Base-by-base conservation (phyloP, 2,113 vertebrate genomes). In the Sylvia atricapilla region DNA sequence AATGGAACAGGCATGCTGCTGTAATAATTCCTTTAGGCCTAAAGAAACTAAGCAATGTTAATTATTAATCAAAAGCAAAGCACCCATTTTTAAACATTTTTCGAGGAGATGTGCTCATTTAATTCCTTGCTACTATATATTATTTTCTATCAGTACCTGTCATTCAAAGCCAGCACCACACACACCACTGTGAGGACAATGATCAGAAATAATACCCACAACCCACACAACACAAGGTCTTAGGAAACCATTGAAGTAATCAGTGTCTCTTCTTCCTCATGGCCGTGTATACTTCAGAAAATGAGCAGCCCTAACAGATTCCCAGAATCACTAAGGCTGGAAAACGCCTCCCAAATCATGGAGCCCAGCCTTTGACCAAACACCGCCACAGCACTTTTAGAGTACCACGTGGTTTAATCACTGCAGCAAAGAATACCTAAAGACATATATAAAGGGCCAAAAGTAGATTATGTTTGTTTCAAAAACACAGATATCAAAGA, bases 11-110 rank as follows among this genome's bases (percentile, higher is more conserved):
- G 89, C 49, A 0, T 67, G 72, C 86, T 95, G 64, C 91, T 97
- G 79, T 90, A 97, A 95, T 95, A 96, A 94, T 90, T 97, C 89
- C 96, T 96, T 86, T 94, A 96, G 95, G 96, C 91, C 94, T 87
- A 94, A 93, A 93, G 93, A 95, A 97, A 96, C 94, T 95, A 96
- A 97, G 93, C n/a, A 92, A 56, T 28, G 35, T 95, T 97, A 98
- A 98, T 97, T 96, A 96, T 98, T 98, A 96, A 97, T 97, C 94
- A 97, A 97, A 97, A 96, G 94, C 89, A 94, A 97, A 91, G 62
- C 56, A 84, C 85, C 83, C 83, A 88, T 96, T 96, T 96, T 96
- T 87, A 97, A 97, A 87, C 86, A 97, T 89, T 97, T 97, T 97
- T 95, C 23, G 74, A 80, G 90, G 91, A 97, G 94, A 89, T 74